These are phyloP conservation scores for Noctua fimbriata DNA, from an alignment of 2,888 invertebrate genomes.

Conservation along the genomic window DNA sequence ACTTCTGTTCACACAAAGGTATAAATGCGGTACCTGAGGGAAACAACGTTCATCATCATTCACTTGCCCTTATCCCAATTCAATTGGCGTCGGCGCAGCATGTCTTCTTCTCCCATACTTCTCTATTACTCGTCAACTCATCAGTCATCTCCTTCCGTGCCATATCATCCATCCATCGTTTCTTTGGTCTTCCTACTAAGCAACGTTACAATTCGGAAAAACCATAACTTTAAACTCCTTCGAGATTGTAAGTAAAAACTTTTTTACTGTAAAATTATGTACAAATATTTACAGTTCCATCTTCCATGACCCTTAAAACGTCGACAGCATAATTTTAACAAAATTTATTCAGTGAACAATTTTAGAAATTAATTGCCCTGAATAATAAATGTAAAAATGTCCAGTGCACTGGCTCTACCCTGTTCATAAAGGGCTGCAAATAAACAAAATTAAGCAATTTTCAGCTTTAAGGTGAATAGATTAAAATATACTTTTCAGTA, in stretches of 20 bases:
- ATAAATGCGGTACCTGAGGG: not conserved
- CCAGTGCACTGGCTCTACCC: constrained; percentile 31
- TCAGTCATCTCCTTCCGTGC: no score
- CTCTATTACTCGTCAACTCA: no score
- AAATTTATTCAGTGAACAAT: constrained; percentile 12
- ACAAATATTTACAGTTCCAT: constrained; percentile 1
- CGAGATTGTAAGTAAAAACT: not conserved
- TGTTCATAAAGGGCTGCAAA: constrained; percentile 33
- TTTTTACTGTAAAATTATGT: not conserved
- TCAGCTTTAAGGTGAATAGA: constrained; percentile 11
- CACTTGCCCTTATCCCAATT: no score
- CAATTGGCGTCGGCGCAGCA: no score
- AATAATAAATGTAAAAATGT: constrained; percentile 56
- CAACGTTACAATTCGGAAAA: not conserved
- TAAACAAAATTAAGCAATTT: constrained; percentile 43
- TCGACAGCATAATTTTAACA: not conserved
- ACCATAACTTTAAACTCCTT: not conserved
- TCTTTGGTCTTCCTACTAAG: no score
- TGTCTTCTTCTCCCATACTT: no score
- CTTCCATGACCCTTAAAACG: not conserved
- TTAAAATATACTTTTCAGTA: constrained; percentile 29
- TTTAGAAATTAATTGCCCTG: constrained; percentile 41
- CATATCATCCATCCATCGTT: no score
- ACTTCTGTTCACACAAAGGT: not conserved
- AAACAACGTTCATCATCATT: not conserved